Evolutionary conservation across 2,888 invertebrate genomes (phyloP), one percentile per base, ranked within the genome.

Genomic region (Eupithecia pulchellata): DNA sequence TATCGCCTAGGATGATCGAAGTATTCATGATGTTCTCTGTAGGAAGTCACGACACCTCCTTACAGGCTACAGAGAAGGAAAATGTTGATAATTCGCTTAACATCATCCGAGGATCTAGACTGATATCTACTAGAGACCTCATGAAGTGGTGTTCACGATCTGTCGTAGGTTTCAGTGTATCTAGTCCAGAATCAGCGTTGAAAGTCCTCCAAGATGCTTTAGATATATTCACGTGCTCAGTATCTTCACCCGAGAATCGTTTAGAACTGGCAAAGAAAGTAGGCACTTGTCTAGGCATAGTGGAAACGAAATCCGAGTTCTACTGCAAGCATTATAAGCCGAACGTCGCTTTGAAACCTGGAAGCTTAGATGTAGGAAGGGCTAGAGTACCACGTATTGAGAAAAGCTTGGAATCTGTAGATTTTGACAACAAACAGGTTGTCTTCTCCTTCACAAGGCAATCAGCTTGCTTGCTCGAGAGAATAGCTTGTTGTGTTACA

Each of bases 71-170:
- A 4, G 90, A 88, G 42, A 68, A 75, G 17, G 90, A 88, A 36
- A 68, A 75, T n/a, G 76, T 77, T 17, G 85, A 85, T 0, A 86
- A 84, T 55, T 80, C 78, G 36, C 86, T 91, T 9, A 80, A 79
- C 17, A 79, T 92, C 2, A 84, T 92, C 62, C 93, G 91, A 82
- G 95, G 93, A 58, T 96, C 96, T 0, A 94, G 97, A 78, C 89
- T 96, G 60, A 97, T 96, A 29, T 97, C 97, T 0, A 97, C 97
- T 0, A 95, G 99, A 79, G 99, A 99, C 94, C 95, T 99, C 63
- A 96, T 99, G 78, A 99, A 99, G 87, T 97, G 98, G 96, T 99
- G 99, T 84, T 94, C 96, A 5, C 95, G 99, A 83, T 96, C 98
- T 6, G 95, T 96, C 14, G 91, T 95, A 17, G 96, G 96, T 79